A percentile compares a stretch with the other conserved stretches of the same genome.
Conservation (phyloP, 2,113 vertebrate genomes). For the Oceanites oceanicus region DNA sequence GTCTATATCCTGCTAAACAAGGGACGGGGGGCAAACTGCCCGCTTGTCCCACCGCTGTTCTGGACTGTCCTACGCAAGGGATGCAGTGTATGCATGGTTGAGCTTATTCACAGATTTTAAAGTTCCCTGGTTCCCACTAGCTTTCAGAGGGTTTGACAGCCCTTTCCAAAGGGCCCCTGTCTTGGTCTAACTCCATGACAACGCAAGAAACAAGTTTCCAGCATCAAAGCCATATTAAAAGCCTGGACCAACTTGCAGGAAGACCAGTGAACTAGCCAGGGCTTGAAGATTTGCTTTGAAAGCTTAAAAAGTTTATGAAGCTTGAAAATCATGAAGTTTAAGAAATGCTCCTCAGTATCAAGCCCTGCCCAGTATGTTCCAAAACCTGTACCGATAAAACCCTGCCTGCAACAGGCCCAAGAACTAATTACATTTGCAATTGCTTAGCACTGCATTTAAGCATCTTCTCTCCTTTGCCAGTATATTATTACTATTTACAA, state of each 20-base stretch:
- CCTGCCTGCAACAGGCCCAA: not conserved
- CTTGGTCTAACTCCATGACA: not conserved
- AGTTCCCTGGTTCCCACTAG: not conserved
- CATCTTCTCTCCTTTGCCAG: not conserved
- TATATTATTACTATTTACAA: conserved; percentile 15
- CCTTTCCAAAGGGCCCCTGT: not conserved
- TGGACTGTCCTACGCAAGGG: not conserved
- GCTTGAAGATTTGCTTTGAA: not conserved
- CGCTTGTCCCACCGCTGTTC: not conserved
- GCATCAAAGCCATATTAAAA: not conserved
- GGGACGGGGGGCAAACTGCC: not conserved
- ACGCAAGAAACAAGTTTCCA: not conserved
- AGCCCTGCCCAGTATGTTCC: not conserved
- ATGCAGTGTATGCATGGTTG: not conserved
- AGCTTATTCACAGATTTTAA: not conserved
- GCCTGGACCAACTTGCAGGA: not conserved
- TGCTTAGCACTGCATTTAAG: not conserved
- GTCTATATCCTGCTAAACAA: not conserved
- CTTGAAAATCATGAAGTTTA: not conserved
- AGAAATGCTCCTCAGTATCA: not conserved
- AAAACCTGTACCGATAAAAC: not conserved
- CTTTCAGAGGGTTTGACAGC: not conserved
- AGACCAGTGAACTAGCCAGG: not conserved
- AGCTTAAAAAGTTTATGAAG: not conserved
- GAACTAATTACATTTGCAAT: not conserved